Percentiles rank a stretch among this genome's conserved stretches.
phyloP scores from a whole-genome alignment of 2,888 invertebrate genomes.

The Gymnocheta viridis region DNA sequence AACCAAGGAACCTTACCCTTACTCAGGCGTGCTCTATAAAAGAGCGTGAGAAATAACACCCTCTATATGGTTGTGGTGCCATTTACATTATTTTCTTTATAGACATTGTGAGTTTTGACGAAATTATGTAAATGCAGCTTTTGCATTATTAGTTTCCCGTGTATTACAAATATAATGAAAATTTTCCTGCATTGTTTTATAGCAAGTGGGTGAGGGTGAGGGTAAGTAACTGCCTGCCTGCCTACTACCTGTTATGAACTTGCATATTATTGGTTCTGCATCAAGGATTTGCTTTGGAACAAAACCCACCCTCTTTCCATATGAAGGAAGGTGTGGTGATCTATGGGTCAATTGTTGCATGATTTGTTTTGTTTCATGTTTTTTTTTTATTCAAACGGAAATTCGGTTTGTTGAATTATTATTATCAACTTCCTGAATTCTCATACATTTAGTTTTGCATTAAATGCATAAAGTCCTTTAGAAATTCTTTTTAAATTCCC shows the following conservation, averaged over 20 bases:
- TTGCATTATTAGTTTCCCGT: constrained; percentile 52
- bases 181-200: constrained; percentile 39
- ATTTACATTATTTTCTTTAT: constrained; percentile 21
- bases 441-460: constrained; percentile 41
- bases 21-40: constrained; percentile 3
- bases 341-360: constrained; percentile 66
- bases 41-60: constrained; percentile 68
- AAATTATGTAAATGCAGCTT: constrained; percentile 67
- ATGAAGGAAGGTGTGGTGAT: constrained; percentile 31
- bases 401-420: constrained; percentile 43
- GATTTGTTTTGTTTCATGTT: constrained; percentile 41
- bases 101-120: constrained; percentile 2
- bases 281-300: constrained; percentile 50
- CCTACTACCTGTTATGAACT: constrained; percentile 62
- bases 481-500: constrained; percentile 25
- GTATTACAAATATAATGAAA: constrained; percentile 27
- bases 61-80: constrained; percentile 29
- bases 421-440: constrained; percentile 57
- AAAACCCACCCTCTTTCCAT: constrained; percentile 26
- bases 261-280: constrained; percentile 66
- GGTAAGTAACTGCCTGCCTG: not conserved
- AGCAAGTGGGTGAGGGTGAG: constrained; percentile 38
- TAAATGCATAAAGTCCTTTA: constrained; percentile 31
- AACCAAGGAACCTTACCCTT: constrained; percentile 55
- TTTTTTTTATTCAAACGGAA: constrained; percentile 44